Evolutionary conservation across 2,797 vertebrate species (phyloP).

Genomic region (Trachurus trachurus): DNA sequence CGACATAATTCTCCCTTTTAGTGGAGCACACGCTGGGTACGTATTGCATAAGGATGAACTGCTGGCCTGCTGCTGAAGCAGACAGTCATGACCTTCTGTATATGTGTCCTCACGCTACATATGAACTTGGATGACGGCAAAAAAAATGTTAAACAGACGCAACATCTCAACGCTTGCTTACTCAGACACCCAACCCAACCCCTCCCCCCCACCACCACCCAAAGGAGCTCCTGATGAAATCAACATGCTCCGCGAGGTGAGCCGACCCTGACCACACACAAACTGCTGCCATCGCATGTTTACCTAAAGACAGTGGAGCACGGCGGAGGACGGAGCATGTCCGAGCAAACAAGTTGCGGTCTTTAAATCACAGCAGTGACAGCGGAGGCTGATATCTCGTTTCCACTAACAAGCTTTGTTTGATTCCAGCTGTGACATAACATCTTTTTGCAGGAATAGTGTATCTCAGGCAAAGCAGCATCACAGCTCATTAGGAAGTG

Average conservation of each 20-base stretch:
- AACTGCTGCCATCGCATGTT: slow-evolving; percentile 64
- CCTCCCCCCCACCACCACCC: slow-evolving; percentile 20
- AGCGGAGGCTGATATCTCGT: slow-evolving; percentile 40
- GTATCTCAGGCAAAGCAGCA: slow-evolving; percentile 17
- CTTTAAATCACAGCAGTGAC: slow-evolving; percentile 56
- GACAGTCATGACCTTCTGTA: slow-evolving; percentile 44
- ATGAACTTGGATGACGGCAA: slow-evolving; percentile 34
- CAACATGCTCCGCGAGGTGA: slow-evolving; percentile 68
- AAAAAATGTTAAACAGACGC: slow-evolving; percentile 67
- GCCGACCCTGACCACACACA: slow-evolving; percentile 51
- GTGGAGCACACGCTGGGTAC: slow-evolving; percentile 36
- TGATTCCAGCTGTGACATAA: slow-evolving; percentile 43
- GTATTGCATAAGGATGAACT: slow-evolving; percentile 55
- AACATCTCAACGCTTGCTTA: slow-evolving; percentile 75
- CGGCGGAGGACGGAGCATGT: slow-evolving; percentile 41
- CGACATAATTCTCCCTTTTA: slow-evolving; percentile 65
- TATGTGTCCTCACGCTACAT: neutral
- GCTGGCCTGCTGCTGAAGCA: slow-evolving; percentile 37
- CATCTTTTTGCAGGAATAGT: slow-evolving; percentile 12
- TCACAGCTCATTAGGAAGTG: slow-evolving; percentile 11
- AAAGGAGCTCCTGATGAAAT: slow-evolving; percentile 76
- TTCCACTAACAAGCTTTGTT: slow-evolving; percentile 58
- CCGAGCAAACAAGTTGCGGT: slow-evolving; percentile 61
- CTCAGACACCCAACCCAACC: slow-evolving; percentile 58
- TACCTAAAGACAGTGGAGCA: slow-evolving; percentile 52